Percentiles rank a stretch among this genome's conserved stretches.
These are phyloP conservation scores for Mugil cephalus DNA, from an alignment of 2,113 vertebrate genomes.

Conservation along the genomic window DNA sequence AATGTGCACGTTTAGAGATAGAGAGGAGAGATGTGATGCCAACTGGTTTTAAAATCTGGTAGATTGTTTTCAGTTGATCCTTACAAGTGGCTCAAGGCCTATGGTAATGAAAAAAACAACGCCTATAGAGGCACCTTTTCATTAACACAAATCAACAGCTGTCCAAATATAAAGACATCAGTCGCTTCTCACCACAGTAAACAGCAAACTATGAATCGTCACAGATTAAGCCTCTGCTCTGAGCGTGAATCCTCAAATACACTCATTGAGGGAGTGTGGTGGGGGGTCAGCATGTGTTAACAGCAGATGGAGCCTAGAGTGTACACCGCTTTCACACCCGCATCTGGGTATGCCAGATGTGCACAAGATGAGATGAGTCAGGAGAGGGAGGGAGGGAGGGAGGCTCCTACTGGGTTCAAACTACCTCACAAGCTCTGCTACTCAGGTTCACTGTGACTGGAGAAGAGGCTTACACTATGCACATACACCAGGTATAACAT, in stretches of 20 bases:
- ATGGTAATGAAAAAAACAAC: too few relatives aligned
- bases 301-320: slow-evolving; percentile 23
- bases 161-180: too few relatives aligned
- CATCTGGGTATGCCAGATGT: slow-evolving; percentile 39
- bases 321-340: slow-evolving; percentile 7
- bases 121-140: too few relatives aligned
- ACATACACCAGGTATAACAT: too few relatives aligned
- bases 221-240: background rate
- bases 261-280: background rate
- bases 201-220: too few relatives aligned
- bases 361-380: background rate
- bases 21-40: too few relatives aligned
- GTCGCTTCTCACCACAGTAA: too few relatives aligned
- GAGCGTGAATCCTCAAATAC: background rate
- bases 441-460: background rate
- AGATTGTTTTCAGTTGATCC: too few relatives aligned
- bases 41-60: too few relatives aligned
- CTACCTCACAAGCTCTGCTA: slow-evolving; percentile 4
- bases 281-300: slow-evolving; percentile 22
- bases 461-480: background rate
- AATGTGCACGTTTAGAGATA: too few relatives aligned
- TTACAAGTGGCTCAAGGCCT: too few relatives aligned
- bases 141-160: too few relatives aligned
- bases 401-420: background rate
- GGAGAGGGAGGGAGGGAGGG: background rate